A percentile compares a stretch with the other conserved stretches of the same genome.
phyloP scores from a whole-genome alignment of 2,797 vertebrate species.

The Lagodon rhomboides region DNA sequence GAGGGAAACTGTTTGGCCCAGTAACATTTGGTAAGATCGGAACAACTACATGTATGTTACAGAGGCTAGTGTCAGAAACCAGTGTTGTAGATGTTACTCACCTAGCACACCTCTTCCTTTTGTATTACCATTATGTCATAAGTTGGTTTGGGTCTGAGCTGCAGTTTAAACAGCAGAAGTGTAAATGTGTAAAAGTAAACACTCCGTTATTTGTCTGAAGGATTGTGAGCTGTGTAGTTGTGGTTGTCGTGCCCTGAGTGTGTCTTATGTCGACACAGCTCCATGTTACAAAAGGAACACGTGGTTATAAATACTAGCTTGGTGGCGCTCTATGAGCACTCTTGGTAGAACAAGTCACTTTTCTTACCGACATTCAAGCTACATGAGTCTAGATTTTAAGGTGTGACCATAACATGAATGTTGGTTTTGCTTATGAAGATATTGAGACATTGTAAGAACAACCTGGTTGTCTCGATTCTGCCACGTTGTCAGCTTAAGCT shows the following conservation, averaged over 20 bases:
- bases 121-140: not conserved
- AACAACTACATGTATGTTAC: conserved; percentile 4
- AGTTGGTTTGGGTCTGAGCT: not conserved
- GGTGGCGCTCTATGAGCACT: not conserved
- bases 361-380: not conserved
- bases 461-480: not conserved
- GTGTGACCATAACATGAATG: not conserved
- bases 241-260: conserved; percentile 3
- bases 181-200: not conserved
- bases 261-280: conserved; percentile 8
- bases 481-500: not conserved
- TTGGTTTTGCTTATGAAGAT: not conserved
- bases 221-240: conserved; percentile 6
- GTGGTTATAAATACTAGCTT: conserved; percentile 5
- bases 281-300: conserved; percentile 9
- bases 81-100: conserved; percentile 1
- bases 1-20: conserved; percentile 50
- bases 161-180: not conserved
- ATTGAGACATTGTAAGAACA: not conserved
- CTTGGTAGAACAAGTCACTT: not conserved
- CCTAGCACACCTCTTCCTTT: not conserved
- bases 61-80: conserved; percentile 10
- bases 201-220: conserved; percentile 9
- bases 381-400: not conserved
- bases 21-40: conserved; percentile 69